Conservation (phyloP, 2,797 vertebrate species). For the Sebastes melanostomus region DNA sequence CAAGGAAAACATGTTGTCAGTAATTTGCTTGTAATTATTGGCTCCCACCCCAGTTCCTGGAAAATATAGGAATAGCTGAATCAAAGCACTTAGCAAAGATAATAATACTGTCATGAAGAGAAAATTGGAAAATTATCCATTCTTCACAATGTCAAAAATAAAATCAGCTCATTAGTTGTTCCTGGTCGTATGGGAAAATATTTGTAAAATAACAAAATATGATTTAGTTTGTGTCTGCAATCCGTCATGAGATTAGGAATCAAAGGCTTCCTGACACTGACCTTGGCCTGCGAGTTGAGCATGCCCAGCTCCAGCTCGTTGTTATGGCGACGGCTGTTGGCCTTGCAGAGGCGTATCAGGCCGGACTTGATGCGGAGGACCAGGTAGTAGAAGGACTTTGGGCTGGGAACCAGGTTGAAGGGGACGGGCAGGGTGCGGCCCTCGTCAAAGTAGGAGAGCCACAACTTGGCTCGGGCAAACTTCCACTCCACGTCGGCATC, state of each 20-base stretch:
- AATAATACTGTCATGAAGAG: background rate
- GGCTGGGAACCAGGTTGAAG: constrained; percentile 96
- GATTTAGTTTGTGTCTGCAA: background rate
- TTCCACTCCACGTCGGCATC: constrained; percentile 98
- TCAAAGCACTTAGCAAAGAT: background rate
- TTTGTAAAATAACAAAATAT: background rate
- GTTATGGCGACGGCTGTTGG: constrained; percentile 88
- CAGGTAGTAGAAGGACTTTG: constrained; percentile 98
- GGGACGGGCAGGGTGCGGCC: constrained; percentile 95
- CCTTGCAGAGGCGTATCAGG: constrained; percentile 92
- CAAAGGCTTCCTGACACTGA: constrained; percentile 45
- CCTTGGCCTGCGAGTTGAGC: constrained; percentile 91
- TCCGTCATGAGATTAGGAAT: background rate
- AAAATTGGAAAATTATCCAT: background rate
- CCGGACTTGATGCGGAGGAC: constrained; percentile 91
- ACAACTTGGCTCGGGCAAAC: constrained; percentile 96
- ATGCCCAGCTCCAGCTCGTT: constrained; percentile 95
- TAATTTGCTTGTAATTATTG: constrained; percentile 2
- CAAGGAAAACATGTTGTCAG: background rate
- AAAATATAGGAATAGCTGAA: background rate
- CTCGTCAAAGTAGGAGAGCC: constrained; percentile 97
- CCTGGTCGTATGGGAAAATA: background rate
- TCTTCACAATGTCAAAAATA: background rate
- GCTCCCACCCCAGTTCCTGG: background rate
- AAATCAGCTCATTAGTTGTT: background rate